Conservation (phyloP, 1,140 invertebrate species). For the Charaxes varanes region DNA sequence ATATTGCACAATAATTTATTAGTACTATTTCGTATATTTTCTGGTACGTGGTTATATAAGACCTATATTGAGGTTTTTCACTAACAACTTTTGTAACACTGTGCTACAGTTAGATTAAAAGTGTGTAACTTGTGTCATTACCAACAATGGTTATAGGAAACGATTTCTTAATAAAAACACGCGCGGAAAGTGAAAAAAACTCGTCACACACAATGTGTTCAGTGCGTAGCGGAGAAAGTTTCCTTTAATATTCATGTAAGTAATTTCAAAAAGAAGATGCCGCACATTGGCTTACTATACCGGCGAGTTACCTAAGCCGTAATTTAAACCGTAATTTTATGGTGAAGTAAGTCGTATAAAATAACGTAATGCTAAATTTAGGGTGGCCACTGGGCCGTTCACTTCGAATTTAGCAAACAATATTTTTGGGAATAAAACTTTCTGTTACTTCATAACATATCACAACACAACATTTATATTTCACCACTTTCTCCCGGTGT, state of each 20-base stretch:
- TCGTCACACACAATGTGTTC: constrained; percentile 25
- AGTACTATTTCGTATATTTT: no score
- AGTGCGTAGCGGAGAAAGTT: constrained; percentile 34
- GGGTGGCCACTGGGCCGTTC: constrained; percentile 1
- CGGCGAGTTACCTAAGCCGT: constrained; percentile 5
- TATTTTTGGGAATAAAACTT: no score
- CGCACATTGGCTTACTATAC: constrained; percentile 3
- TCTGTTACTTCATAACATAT: no score
- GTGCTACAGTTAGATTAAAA: constrained; percentile 6
- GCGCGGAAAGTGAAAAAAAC: constrained; percentile 26
- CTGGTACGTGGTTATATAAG: background rate
- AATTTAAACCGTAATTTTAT: constrained; percentile 1
- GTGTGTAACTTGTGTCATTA: constrained; percentile 13
- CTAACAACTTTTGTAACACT: constrained; percentile 1
- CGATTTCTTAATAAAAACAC: constrained; percentile 31
- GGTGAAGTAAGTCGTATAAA: constrained; percentile 1
- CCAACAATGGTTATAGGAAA: constrained; percentile 34
- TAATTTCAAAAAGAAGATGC: constrained; percentile 9
- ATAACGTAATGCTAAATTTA: constrained; percentile 3
- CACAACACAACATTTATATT: no score
- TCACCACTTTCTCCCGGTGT: no score
- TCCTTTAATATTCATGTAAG: constrained; percentile 32
- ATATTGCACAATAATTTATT: no score
- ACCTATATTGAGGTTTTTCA: constrained; percentile 13
- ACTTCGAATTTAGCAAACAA: no score